phyloP scores from a whole-genome alignment of 1,140 invertebrate species.

The Caenorhabditis briggsae region DNA sequence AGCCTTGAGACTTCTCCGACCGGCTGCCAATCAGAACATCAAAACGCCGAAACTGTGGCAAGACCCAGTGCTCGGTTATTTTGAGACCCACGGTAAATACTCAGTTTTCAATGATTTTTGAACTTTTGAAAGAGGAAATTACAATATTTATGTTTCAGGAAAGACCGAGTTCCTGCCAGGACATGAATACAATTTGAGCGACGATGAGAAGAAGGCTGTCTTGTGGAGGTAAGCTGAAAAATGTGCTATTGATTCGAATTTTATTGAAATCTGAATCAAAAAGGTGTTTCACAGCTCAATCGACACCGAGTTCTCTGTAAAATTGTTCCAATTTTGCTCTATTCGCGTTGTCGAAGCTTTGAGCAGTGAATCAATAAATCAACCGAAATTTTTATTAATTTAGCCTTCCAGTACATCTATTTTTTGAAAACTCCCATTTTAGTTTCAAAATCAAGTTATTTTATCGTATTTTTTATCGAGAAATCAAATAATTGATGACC shows the following conservation, averaged over 20 bases:
- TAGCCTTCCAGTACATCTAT: too few species aligned
- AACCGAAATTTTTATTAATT: too few species aligned
- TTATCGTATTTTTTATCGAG: too few species aligned
- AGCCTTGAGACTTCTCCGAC: slow-evolving; percentile 72
- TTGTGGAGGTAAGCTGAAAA: slow-evolving; percentile 68
- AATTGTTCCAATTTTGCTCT: too few species aligned
- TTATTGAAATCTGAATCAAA: too few species aligned
- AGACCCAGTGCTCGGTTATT: slow-evolving; percentile 77
- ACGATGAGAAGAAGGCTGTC: slow-evolving; percentile 77
- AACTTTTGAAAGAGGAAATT: not conserved
- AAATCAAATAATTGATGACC: too few species aligned
- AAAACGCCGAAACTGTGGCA: slow-evolving; percentile 75
- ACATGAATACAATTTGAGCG: slow-evolving; percentile 76
- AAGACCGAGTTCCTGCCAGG: slow-evolving; percentile 76
- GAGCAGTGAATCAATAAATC: too few species aligned
- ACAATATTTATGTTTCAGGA: slow-evolving; percentile 55
- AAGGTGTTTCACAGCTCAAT: too few species aligned
- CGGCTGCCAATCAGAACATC: slow-evolving; percentile 77
- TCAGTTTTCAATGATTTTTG: slow-evolving; percentile 31
- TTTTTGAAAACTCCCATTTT: not conserved
- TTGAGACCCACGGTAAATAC: slow-evolving; percentile 72
- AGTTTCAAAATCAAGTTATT: not conserved
- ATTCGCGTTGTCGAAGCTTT: too few species aligned
- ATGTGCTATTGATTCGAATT: not conserved
- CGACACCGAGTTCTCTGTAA: too few species aligned